Conservation (phyloP, 2,113 vertebrate genomes). For the Vulpes lagopus region DNA sequence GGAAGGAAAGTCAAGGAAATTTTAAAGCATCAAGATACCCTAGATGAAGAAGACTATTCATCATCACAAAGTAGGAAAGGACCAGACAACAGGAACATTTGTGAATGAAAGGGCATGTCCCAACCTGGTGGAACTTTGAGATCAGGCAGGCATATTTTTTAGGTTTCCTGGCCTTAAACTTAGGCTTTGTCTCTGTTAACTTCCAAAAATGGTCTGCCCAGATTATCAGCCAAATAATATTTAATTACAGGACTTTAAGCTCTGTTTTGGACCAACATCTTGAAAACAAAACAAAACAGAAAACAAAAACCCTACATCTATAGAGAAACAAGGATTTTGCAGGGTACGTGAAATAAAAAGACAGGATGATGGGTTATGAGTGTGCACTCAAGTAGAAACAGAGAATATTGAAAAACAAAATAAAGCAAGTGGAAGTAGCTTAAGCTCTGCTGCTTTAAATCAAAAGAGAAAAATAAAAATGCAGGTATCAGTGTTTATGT, state of each 20-base stretch:
- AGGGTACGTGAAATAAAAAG: neutral
- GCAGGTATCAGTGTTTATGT: neutral
- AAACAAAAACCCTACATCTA: neutral
- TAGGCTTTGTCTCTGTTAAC: neutral
- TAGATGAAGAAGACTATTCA: neutral
- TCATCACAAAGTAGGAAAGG: neutral
- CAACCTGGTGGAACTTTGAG: neutral
- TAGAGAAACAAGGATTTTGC: neutral
- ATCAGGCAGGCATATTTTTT: neutral
- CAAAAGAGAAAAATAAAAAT: slow-evolving; percentile 41
- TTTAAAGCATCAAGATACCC: neutral
- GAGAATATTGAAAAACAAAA: slow-evolving; percentile 50
- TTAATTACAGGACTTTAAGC: neutral
- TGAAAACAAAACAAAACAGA: neutral
- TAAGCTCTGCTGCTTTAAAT: slow-evolving; percentile 49
- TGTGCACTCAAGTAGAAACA: slow-evolving; percentile 33
- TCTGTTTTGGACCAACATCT: neutral
- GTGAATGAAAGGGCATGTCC: neutral
- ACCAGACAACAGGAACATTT: neutral
- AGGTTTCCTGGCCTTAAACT: neutral
- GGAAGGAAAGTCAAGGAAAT: neutral
- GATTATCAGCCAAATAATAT: neutral
- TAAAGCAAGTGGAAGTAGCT: neutral
- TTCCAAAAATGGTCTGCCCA: neutral
- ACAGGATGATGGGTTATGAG: neutral